Base-by-base conservation (phyloP, 2,797 vertebrate species). In the Anas georgica region DNA sequence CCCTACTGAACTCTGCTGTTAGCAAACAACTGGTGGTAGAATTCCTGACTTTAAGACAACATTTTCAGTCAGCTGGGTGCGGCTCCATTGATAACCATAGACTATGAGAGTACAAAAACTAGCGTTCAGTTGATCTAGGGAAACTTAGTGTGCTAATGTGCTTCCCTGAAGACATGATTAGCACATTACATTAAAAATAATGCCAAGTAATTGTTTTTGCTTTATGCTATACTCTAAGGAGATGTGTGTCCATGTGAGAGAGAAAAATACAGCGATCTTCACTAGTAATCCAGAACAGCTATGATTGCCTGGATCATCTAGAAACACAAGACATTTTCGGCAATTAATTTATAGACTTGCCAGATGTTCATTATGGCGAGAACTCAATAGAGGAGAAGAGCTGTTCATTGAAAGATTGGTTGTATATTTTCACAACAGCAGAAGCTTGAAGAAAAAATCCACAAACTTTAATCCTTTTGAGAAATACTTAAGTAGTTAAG, bases 331-430 rank as follows among this genome's bases (percentile, higher is more conserved):
- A 86, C 83, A 67, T 92, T 92, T 96, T 92, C 63, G 77, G 72
- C 86, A 87, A 89, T 91, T 93, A 95, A 91, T 96, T 96, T 88
- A 79, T 93, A 82, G 81, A 82, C 48, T 60, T 74, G 82, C 46
- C 93, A 96, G 90, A 87, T 95, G 86, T 86, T 87, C 4, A 0
- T 83, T 89, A 52, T 95, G 70, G 87, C 55, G 3, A 91, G 55
- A 94, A 91, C 59, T 66, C 89, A 92, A 8, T 41, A 76, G 90
- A 81, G 50, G 29, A 78, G 45, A 74, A 78, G 83, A 90, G 35
- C 31, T 78, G n/a, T 70, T 91, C 52, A 83, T 39, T 60, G 62
- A 76, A 88, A 86, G 39, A 46, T 9, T 86, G 39, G 5, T 22
- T 28, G 41, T 72, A 33, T 78, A 23, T 83, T 93, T 91, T 91